Evolutionary conservation across 2,888 invertebrate species (phyloP).

Genomic region (Noctua janthina): DNA sequence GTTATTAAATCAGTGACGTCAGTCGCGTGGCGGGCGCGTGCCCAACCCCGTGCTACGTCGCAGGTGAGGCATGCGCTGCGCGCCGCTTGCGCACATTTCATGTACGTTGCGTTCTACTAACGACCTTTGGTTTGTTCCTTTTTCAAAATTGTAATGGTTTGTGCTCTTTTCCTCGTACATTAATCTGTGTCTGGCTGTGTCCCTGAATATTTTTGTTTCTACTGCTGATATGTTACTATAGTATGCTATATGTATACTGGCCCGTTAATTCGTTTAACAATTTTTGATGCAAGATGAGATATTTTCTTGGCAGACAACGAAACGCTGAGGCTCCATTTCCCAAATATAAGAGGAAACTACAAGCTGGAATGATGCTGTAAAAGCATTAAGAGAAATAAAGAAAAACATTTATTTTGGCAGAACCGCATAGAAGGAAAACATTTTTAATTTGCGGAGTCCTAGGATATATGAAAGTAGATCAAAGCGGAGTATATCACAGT

Average conservation of each 20-base stretch:
- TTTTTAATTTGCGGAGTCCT: background rate
- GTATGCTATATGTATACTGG: background rate
- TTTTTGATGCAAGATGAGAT: background rate
- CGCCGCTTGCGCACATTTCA: slow-evolving; percentile 56
- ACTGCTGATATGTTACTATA: background rate
- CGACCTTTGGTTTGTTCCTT: slow-evolving; percentile 19
- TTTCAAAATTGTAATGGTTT: background rate
- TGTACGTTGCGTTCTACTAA: slow-evolving; percentile 42
- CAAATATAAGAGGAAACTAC: background rate
- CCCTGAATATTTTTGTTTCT: background rate
- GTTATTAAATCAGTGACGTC: slow-evolving; percentile 64
- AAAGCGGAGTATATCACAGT: slow-evolving; percentile 72
- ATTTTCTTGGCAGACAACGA: background rate
- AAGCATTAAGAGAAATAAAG: background rate
- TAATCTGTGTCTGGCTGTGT: background rate
- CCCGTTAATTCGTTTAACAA: background rate
- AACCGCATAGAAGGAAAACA: background rate
- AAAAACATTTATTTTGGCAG: background rate
- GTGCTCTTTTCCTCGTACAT: background rate
- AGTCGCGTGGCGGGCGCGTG: slow-evolving; percentile 65
- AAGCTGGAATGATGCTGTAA: background rate
- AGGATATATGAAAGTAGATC: slow-evolving; percentile 39
- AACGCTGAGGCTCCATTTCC: background rate
- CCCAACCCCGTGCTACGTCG: slow-evolving; percentile 27
- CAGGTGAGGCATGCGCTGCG: slow-evolving; percentile 69